A percentile compares a stretch with the other conserved stretches of the same genome.
Evolutionary conservation across 2,888 invertebrate species (phyloP).

Genomic region (Hemistola chrysoprasaria): DNA sequence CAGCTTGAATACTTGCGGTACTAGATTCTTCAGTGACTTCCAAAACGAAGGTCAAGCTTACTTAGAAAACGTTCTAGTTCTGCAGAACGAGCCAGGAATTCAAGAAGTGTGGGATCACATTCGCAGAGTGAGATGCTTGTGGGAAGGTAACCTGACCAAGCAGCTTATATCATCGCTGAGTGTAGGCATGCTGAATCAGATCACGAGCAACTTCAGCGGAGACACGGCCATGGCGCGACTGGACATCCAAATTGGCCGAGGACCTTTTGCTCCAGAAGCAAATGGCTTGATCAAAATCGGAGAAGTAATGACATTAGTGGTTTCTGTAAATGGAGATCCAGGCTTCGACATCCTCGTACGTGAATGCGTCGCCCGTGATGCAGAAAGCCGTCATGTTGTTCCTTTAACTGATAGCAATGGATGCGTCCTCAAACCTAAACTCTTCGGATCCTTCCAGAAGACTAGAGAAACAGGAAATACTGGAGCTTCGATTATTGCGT

Average conservation of each 20-base stretch:
- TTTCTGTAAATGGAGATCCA: conserved; percentile 89
- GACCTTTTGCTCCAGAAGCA: conserved; percentile 89
- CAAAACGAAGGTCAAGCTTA: conserved; percentile 90
- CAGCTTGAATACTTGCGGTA: conserved; percentile 88
- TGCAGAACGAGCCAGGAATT: conserved; percentile 90
- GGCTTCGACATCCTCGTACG: conserved; percentile 90
- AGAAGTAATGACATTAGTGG: conserved; percentile 90
- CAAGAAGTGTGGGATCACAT: conserved; percentile 91
- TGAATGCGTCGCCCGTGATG: conserved; percentile 89
- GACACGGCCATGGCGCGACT: conserved; percentile 90
- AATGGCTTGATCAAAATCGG: conserved; percentile 91
- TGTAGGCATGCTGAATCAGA: conserved; percentile 90
- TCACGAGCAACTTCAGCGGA: conserved; percentile 92
- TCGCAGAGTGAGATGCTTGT: conserved; percentile 88
- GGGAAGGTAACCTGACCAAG: conserved; percentile 91
- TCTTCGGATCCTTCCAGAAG: conserved; percentile 92
- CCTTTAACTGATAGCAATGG: conserved; percentile 88
- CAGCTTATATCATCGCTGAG: conserved; percentile 88
- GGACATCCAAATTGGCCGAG: conserved; percentile 89
- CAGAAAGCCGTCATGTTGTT: conserved; percentile 84
- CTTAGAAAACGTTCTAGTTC: conserved; percentile 88
- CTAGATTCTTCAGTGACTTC: conserved; percentile 90
- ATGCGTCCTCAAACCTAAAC: conserved; percentile 89
- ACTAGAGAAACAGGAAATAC: conserved; percentile 88
- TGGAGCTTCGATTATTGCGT: conserved; percentile 88